Conservation (phyloP, 1,140 invertebrate species). For the Plectrocnemia conspersa region DNA sequence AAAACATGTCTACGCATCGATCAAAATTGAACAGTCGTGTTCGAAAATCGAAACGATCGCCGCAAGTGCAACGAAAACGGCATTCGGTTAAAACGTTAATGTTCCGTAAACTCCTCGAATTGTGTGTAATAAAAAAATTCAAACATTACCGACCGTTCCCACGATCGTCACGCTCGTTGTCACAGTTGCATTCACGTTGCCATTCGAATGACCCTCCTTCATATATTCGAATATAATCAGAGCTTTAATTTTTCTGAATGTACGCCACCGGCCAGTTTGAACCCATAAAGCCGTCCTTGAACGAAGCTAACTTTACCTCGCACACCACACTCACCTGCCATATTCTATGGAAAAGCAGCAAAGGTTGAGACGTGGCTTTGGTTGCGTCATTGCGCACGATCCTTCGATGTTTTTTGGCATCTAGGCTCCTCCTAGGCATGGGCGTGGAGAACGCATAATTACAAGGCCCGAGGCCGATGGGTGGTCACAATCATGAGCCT, state of each 20-base stretch:
- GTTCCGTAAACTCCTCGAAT: no score
- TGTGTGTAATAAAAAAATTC: no score
- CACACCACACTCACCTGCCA: slow-evolving; percentile 1
- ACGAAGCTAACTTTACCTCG: neutral
- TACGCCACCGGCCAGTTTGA: neutral
- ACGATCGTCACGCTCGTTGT: slow-evolving; percentile 18
- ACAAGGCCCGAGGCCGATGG: slow-evolving; percentile 16
- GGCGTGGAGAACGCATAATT: slow-evolving; percentile 21
- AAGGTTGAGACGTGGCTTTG: no score
- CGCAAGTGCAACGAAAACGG: no score
- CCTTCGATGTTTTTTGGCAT: no score
- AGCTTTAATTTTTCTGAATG: neutral
- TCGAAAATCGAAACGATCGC: no score
- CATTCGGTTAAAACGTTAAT: no score
- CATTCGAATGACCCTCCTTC: no score
- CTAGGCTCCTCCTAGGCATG: slow-evolving; percentile 6
- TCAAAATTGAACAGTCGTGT: no score
- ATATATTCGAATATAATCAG: neutral
- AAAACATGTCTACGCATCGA: no score
- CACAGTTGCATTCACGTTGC: neutral
- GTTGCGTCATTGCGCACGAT: no score
- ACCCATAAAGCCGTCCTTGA: neutral
- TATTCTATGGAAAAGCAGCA: no score
- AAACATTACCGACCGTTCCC: slow-evolving; percentile 18
- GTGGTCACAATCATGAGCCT: slow-evolving; percentile 23